phyloP scores from a whole-genome alignment of 2,113 vertebrate species.

The Caranx melampygus region DNA sequence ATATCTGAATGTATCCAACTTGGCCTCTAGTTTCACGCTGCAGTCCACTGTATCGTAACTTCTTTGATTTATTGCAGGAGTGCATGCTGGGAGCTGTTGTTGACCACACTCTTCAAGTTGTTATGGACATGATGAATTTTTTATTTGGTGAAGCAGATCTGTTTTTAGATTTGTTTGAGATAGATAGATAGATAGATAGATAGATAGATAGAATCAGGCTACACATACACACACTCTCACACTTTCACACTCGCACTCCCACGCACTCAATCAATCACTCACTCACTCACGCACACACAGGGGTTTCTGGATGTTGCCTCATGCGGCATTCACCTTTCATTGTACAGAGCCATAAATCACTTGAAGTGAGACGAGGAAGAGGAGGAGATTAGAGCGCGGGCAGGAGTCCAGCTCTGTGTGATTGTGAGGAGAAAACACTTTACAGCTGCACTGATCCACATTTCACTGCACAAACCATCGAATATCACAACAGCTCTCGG shows the following conservation, averaged over 20 bases:
- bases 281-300: constrained; percentile 25
- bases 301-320: constrained; percentile 25
- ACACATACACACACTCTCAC: constrained; percentile 17
- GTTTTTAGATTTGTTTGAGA: no score
- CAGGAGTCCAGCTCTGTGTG: constrained; percentile 42
- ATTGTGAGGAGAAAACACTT: constrained; percentile 1
- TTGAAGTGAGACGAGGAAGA: constrained; percentile 32
- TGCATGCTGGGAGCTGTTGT: no score
- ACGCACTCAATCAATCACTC: constrained; percentile 2
- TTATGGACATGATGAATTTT: no score
- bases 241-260: constrained; percentile 26
- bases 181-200: background rate
- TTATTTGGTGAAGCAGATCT: no score
- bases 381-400: constrained; percentile 31
- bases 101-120: no score
- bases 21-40: no score
- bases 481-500: background rate
- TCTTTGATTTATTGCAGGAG: no score
- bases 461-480: background rate
- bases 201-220: background rate
- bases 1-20: no score
- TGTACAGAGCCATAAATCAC: constrained; percentile 57
- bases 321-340: constrained; percentile 50
- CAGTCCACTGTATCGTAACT: no score
- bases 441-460: constrained; percentile 25